Base-by-base conservation (phyloP, 2,797 vertebrate species). In the Gadopsis bispinosus region DNA sequence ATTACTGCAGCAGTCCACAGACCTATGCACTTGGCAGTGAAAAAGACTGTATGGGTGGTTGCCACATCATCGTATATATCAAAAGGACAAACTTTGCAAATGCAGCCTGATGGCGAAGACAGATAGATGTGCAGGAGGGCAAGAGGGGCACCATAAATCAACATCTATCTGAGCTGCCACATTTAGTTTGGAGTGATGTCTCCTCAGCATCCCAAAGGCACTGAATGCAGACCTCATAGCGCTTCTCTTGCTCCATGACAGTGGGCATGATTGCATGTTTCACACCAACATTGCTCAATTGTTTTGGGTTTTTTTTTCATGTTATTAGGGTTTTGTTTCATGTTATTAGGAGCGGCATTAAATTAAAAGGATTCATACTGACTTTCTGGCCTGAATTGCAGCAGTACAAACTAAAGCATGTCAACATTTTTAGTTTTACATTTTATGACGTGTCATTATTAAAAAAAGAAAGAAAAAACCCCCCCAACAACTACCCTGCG, bases 81-180 rank as follows among this genome's bases (percentile, higher is more conserved):
- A 26, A 26, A 26, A 86, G 82, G 55, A 68, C 77, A 86, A 88
- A 90, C 85, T 87, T 91, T 89, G 81, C 86, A 93, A 91, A 93
- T 88, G 84, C 68, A 81, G 78, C 81, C 72, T 90, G 89, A 92
- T 88, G 87, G 79, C 69, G 75, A 86, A 90, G 87, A 89, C 85
- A 87, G 83, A 86, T 83, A 91, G 84, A 81, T 83, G 88, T 88
- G 77, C 74, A 87, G 84, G 84, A 87, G 90, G 90, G 88, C 81
- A 88, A 87, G 70, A 87, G 85, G 87, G 89, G 83, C 75, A 84
- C 81, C 85, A 93, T 92, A 93, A 94, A 94, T 94, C 93, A 94
- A 90, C 91, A 92, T 93, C 91, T 88, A 63, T 94, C 89, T 84
- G 73, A 89, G 84, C 88, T 92, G 92, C 91, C 93, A 92, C 86